Evolutionary conservation across 2,888 invertebrate genomes (phyloP), one percentile per base, ranked within the genome.

Genomic region (Opisthograptis luteolata): DNA sequence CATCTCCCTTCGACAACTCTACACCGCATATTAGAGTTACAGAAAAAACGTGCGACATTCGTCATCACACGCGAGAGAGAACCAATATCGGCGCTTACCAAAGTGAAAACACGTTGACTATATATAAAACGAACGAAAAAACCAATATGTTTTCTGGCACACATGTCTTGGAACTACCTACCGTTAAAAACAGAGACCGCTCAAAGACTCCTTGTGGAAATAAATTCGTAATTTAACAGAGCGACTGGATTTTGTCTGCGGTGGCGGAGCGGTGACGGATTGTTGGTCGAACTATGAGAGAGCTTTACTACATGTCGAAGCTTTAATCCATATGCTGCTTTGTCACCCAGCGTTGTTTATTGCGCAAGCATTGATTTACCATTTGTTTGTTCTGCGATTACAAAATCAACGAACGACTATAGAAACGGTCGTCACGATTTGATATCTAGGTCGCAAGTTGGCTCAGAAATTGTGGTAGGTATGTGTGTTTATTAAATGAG

Each of bases 151-250:
- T 75, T 66, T 65, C 60, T 52, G 65, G 68, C 76, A 64, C 80
- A 79, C 73, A 70, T 84, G 84, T 84, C 84, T 81, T 82, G 69
- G 75, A 75, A 74, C 71, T 71, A 58, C 64, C 68, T 71, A 58
- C 64, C 68, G 76, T 79, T 81, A 79, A 83, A 82, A 81, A 79
- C 73, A 77, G 71, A 70, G 68, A 64, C 64, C 65, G 72, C 74
- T 75, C 79, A 76, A 75, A 79, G 68, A 73, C 74, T 76, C 58
- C 64, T 74, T 66, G 60, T 64, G 68, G 69, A 76, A 42, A 42
- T 84, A 82, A 79, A 85, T 84, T 80, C 72, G 68, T 68, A 76
- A 76, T 81, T 81, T 81, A 82, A 79, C 83, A 62, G 67, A 66
- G 73, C 20, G 73, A 46, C 70, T 75, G 79, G 68, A 76, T 84